A percentile compares a stretch with the other conserved stretches of the same genome.
phyloP scores from a whole-genome alignment of 2,888 invertebrate species.

The Pinctada fucata region DNA sequence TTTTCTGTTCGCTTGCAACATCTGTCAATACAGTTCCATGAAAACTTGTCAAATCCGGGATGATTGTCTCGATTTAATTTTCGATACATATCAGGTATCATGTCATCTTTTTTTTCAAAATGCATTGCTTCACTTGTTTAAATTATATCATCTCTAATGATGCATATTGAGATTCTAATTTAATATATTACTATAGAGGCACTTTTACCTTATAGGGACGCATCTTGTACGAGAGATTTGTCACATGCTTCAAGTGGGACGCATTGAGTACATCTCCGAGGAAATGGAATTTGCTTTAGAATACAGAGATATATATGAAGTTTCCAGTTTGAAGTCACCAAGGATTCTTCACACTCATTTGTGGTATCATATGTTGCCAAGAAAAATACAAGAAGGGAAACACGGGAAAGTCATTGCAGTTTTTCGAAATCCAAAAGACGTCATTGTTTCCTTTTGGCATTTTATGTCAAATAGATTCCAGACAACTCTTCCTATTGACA shows the following conservation, averaged over 20 bases:
- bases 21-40: too few species aligned
- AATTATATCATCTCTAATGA: too few species aligned
- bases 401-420: background rate
- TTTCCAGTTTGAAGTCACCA: background rate
- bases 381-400: background rate
- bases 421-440: background rate
- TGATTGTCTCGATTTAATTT: too few species aligned
- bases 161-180: too few species aligned
- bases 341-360: background rate
- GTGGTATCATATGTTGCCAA: background rate
- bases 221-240: background rate
- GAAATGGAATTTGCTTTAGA: background rate
- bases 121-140: too few species aligned
- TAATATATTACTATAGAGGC: too few species aligned
- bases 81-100: too few species aligned
- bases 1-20: too few species aligned
- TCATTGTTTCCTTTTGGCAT: background rate
- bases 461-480: background rate
- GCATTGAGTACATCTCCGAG: background rate
- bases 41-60: too few species aligned
- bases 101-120: too few species aligned
- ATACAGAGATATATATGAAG: background rate
- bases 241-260: background rate
- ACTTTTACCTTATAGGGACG: background rate
- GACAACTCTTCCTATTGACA: too few species aligned